Base-by-base conservation (phyloP, 2,888 invertebrate species). In the Anoplius nigerrimus region DNA sequence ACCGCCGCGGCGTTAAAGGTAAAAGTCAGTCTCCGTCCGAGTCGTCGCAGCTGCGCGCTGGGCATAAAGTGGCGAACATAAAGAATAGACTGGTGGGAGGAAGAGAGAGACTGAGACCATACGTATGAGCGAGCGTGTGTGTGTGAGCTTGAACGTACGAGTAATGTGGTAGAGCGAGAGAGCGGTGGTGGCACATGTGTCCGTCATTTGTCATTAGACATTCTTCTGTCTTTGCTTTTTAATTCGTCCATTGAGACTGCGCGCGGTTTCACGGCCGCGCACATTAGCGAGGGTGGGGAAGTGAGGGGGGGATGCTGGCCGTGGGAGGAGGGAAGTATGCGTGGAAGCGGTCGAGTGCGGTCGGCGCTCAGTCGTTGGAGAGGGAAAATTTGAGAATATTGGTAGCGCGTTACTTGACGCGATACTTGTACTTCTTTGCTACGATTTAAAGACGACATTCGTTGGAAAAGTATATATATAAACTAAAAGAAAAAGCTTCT, bases 141-240 rank as follows among this genome's bases (percentile, higher is more conserved):
- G 48, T 1, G 8, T n/a, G 48, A 18, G 16, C 2, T 45, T 2
- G 45, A 11, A 11, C 45, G 45, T 3, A 11, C 45, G 45, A 3
- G 45, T 2, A 45, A 45, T 24, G 24, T 4, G 24, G 24, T n/a
- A n/a, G 45, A 45, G 11, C 4, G 45, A 45, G 3, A 16, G 45
- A 45, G 18, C 48, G 48, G 48, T 48, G 48, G 69, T 65, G 67
- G 72, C 82, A 82, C 84, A 82, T 83, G 81, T 81, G 85, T 84
- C 78, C 76, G 78, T 84, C 85, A 81, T 85, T 84, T 82, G 82
- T 85, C 84, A 85, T 80, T 83, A 77, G 80, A 79, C 78, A 77
- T 79, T 84, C 82, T 81, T 80, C 79, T 76, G 76, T 84, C 79
- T 75, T 78, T 72, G 77, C 80, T 78, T 82, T 82, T 82, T 81